These are phyloP conservation scores for Myanophis thanlyinensis DNA, from an alignment of 2,113 vertebrate species.

Conservation along the genomic window DNA sequence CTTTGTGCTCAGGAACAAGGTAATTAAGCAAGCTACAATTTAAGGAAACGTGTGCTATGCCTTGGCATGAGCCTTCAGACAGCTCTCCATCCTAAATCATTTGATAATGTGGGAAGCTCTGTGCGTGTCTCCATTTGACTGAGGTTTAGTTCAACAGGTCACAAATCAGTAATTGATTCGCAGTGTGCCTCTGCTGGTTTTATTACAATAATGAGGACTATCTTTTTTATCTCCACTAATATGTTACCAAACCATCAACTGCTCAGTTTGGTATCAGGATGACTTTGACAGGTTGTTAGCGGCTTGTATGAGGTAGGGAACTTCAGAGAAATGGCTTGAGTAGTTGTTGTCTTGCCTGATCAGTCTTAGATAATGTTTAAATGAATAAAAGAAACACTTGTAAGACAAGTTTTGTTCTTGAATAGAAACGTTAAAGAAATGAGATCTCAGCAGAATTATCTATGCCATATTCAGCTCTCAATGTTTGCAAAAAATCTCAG, in stretches of 20 bases:
- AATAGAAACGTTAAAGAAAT: conserved; percentile 57
- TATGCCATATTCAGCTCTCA: conserved; percentile 13
- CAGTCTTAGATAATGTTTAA: conserved; percentile 64
- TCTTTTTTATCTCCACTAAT: conserved; percentile 71
- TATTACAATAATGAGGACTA: conserved; percentile 78
- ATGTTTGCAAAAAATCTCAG: conserved; percentile 14
- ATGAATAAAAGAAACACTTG: conserved; percentile 50
- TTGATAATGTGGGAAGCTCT: conserved; percentile 61
- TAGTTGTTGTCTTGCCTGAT: conserved; percentile 55
- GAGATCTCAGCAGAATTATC: conserved; percentile 50
- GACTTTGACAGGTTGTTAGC: conserved; percentile 79
- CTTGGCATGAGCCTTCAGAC: conserved; percentile 65
- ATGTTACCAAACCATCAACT: conserved; percentile 68
- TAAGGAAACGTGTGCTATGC: conserved; percentile 63
- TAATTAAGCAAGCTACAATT: conserved; percentile 75
- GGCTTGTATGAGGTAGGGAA: conserved; percentile 67
- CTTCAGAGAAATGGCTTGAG: conserved; percentile 70
- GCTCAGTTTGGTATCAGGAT: conserved; percentile 73
- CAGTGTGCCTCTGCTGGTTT: conserved; percentile 71
- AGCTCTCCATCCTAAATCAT: conserved; percentile 72
- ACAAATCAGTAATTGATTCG: conserved; percentile 79
- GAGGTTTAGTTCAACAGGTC: conserved; percentile 76
- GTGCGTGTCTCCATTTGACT: conserved; percentile 58
- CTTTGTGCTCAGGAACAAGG: conserved; percentile 73
- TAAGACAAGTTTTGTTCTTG: conserved; percentile 45